Percentiles rank a stretch among this genome's conserved stretches.
These are phyloP conservation scores for Argyra leucocephala DNA, from an alignment of 2,888 invertebrate species.

Conservation along the genomic window DNA sequence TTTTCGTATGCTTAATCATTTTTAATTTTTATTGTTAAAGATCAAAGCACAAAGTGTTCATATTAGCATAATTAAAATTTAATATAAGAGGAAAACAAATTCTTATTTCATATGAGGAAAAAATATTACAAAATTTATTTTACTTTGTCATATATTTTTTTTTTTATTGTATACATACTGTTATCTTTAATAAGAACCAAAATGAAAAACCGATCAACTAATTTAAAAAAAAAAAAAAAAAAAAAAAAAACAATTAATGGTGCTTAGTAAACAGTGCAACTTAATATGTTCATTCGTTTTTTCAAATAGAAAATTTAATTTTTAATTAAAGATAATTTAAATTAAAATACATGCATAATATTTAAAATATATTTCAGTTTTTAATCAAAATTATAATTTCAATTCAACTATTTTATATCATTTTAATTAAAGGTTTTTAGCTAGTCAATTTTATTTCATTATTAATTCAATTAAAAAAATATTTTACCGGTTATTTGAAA, in stretches of 20 bases:
- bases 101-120: too few relatives aligned
- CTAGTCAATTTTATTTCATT: background rate
- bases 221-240: background rate
- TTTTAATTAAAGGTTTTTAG: background rate
- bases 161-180: background rate
- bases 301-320: too few relatives aligned
- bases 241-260: background rate
- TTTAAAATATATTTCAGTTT: background rate
- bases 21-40: constrained; percentile 4
- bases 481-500: too few relatives aligned
- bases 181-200: background rate
- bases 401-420: too few relatives aligned
- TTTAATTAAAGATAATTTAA: too few relatives aligned
- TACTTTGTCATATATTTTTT: background rate
- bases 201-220: background rate
- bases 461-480: too few relatives aligned
- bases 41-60: constrained; percentile 3
- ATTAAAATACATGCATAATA: too few relatives aligned
- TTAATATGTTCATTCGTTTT: background rate
- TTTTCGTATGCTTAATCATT: background rate
- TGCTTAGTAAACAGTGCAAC: background rate
- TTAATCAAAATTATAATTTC: background rate
- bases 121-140: background rate
- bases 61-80: constrained; percentile 2
- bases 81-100: background rate